Evolutionary conservation across 1,140 invertebrate species (phyloP).

Genomic region (Bombus consobrinus): DNA sequence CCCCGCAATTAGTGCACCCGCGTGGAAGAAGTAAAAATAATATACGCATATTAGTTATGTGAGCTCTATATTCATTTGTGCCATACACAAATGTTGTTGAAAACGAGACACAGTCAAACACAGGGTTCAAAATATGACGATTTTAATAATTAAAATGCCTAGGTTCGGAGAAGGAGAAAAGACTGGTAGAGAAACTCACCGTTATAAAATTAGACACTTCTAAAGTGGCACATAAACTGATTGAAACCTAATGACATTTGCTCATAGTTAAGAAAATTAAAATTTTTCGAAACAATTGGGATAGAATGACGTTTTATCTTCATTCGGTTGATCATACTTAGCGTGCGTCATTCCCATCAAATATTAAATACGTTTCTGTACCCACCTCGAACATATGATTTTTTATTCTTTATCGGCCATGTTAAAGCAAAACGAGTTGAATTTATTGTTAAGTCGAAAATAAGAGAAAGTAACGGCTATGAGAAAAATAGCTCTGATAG

Average conservation of each 20-base stretch:
- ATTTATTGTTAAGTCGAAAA: constrained; percentile 44
- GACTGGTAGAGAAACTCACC: constrained; percentile 75
- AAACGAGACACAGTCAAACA: constrained; percentile 60
- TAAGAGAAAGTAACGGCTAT: constrained; percentile 17
- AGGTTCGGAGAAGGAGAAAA: constrained; percentile 75
- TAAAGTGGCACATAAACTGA: constrained; percentile 52
- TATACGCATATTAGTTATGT: constrained; percentile 45
- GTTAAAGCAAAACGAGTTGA: constrained; percentile 14
- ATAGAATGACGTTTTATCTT: constrained; percentile 38
- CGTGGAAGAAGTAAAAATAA: constrained; percentile 48
- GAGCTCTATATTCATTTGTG: constrained; percentile 71
- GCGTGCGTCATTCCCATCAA: constrained; percentile 33
- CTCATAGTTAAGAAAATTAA: constrained; percentile 63
- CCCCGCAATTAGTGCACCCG: constrained; percentile 41
- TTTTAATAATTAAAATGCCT: constrained; percentile 72
- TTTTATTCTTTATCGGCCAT: not conserved
- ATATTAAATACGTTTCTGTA: constrained; percentile 20
- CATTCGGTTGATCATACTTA: constrained; percentile 26
- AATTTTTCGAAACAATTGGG: constrained; percentile 42
- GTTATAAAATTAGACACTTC: constrained; percentile 66
- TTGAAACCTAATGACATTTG: constrained; percentile 57
- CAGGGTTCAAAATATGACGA: constrained; percentile 69
- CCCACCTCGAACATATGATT: constrained; percentile 14
- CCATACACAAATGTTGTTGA: constrained; percentile 64
- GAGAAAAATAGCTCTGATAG: not conserved